phyloP scores from a whole-genome alignment of 1,140 invertebrate species.

The Patella vulgata region DNA sequence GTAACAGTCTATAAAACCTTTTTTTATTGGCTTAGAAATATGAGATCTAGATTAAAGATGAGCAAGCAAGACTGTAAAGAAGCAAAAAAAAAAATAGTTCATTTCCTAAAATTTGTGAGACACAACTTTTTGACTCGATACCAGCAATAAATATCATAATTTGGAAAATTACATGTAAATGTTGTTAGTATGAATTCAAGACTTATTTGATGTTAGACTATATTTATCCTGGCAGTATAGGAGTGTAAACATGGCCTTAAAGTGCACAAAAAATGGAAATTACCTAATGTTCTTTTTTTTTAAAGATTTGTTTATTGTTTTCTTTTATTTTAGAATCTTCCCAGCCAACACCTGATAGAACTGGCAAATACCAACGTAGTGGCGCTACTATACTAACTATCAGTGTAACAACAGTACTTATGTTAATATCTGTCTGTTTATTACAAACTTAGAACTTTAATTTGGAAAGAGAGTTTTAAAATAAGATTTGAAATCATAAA shows the following conservation, averaged over 20 bases:
- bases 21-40: no score
- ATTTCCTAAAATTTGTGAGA: no score
- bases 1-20: no score
- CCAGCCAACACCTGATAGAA: constrained; percentile 32
- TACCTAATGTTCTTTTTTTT: background rate
- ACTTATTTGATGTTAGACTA: background rate
- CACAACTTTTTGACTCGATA: no score
- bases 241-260: background rate
- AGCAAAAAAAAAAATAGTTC: no score
- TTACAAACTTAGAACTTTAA: constrained; percentile 28
- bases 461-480: no score
- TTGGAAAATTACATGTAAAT: background rate
- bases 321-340: constrained; percentile 26
- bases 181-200: background rate
- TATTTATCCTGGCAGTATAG: background rate
- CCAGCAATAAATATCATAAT: background rate
- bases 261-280: background rate
- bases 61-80: no score
- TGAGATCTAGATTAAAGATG: no score
- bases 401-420: constrained; percentile 38
- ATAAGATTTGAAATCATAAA: no score
- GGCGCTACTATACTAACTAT: constrained; percentile 26
- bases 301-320: constrained; percentile 1
- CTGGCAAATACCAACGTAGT: constrained; percentile 28
- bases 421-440: constrained; percentile 35